These are phyloP conservation scores for Tautogolabrus adspersus DNA, from an alignment of 2,113 vertebrate genomes.

Conservation along the genomic window DNA sequence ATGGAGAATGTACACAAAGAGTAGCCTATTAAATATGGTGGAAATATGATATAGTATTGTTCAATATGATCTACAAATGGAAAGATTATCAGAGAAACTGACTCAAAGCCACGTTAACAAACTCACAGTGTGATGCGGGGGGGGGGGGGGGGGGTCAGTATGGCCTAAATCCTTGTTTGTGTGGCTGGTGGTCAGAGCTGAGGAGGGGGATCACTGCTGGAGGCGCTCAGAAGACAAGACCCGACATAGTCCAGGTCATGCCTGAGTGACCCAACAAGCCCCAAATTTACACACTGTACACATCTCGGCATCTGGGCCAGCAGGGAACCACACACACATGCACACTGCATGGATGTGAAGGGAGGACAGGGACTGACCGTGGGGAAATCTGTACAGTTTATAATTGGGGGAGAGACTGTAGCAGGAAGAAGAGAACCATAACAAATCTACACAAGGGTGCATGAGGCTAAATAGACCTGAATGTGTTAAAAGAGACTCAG, in stretches of 20 bases:
- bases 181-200: conserved; percentile 64
- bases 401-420: conserved; percentile 76
- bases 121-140: conserved; percentile 45
- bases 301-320: conserved; percentile 75
- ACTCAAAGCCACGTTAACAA: conserved; percentile 59
- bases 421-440: conserved; percentile 76
- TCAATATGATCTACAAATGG: conserved; percentile 8
- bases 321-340: conserved; percentile 48
- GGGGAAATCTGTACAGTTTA: conserved; percentile 79
- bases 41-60: background rate
- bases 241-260: conserved; percentile 78
- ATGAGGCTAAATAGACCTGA: conserved; percentile 70
- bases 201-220: conserved; percentile 73
- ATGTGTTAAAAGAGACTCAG: conserved; percentile 57
- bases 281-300: conserved; percentile 82
- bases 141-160: conserved; percentile 49
- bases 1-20: no score
- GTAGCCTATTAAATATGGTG: no score
- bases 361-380: conserved; percentile 72
- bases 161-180: conserved; percentile 81
- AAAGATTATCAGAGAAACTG: conserved; percentile 30
- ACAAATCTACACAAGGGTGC: conserved; percentile 74
- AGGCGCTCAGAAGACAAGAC: conserved; percentile 75
- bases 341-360: conserved; percentile 59
- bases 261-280: conserved; percentile 76